A percentile compares a stretch with the other conserved stretches of the same genome.
Evolutionary conservation across 1,140 invertebrate species (phyloP).

Genomic region (Cydia pomonella): DNA sequence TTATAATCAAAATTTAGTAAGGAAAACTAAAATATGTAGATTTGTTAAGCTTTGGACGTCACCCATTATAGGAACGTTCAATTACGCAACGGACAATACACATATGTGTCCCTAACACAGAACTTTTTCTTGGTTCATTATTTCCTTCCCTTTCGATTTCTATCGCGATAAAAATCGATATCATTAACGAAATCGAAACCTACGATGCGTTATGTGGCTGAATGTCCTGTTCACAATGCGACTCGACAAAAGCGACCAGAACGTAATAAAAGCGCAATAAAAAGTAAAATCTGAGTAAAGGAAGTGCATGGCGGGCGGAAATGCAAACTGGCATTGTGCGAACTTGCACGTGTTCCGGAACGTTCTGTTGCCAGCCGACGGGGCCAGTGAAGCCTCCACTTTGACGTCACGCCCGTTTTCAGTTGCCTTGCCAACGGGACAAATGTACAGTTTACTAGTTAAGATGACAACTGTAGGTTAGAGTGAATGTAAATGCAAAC

Average conservation of each 20-base stretch:
- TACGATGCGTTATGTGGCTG: conserved; percentile 72
- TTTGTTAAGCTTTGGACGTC: no score
- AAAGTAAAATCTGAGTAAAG: conserved; percentile 78
- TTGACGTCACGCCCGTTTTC: conserved; percentile 61
- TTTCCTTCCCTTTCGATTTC: conserved; percentile 74
- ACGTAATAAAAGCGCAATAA: conserved; percentile 73
- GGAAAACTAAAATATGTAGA: no score
- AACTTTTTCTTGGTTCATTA: conserved; percentile 41
- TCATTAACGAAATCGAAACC: conserved; percentile 80
- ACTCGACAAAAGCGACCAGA: conserved; percentile 69
- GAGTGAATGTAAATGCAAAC: no score
- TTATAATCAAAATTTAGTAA: no score
- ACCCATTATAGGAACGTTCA: background rate
- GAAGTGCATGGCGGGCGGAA: conserved; percentile 79
- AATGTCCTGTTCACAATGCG: conserved; percentile 71
- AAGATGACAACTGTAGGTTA: background rate
- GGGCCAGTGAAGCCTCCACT: conserved; percentile 55
- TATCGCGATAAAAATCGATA: conserved; percentile 70
- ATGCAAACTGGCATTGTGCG: conserved; percentile 79
- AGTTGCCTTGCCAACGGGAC: conserved; percentile 42
- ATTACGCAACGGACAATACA: conserved; percentile 1
- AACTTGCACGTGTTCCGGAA: conserved; percentile 78
- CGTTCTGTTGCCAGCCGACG: conserved; percentile 64
- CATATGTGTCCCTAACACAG: conserved; percentile 32
- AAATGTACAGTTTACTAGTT: background rate